Evolutionary conservation across 2,888 invertebrate genomes (phyloP).

Genomic region (Himalopsyche japonica): DNA sequence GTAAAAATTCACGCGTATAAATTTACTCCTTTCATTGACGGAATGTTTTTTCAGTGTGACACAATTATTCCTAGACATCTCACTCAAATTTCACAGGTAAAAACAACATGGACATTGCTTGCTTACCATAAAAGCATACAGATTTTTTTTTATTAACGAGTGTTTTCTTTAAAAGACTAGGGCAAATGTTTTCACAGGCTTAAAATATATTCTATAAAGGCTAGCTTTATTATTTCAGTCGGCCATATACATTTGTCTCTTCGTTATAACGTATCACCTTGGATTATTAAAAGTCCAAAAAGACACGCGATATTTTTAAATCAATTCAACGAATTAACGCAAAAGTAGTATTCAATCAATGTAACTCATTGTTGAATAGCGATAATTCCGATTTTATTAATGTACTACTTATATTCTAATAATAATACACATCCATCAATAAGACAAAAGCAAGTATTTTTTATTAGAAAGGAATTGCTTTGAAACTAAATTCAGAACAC

Average conservation of each 20-base stretch:
- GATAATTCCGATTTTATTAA: too few species aligned
- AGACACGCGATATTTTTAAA: too few species aligned
- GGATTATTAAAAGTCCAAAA: too few species aligned
- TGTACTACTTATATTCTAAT: too few species aligned
- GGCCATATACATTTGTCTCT: not conserved
- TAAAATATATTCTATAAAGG: not conserved
- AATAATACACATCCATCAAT: too few species aligned
- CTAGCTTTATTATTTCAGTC: not conserved
- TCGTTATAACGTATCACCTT: not conserved
- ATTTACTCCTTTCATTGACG: not conserved
- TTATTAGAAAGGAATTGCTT: too few species aligned
- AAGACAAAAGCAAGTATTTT: too few species aligned
- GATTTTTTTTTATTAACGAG: not conserved
- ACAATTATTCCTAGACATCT: constrained; percentile 2
- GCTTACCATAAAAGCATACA: not conserved
- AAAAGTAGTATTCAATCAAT: too few species aligned
- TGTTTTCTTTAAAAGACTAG: not conserved
- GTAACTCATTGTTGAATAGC: too few species aligned
- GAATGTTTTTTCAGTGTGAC: constrained; percentile 24
- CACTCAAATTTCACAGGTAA: not conserved
- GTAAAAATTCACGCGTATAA: constrained; percentile 5
- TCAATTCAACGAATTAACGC: too few species aligned
- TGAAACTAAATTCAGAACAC: too few species aligned
- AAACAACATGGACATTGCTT: constrained; percentile 1
- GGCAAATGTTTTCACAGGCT: not conserved